phyloP scores from a whole-genome alignment of 2,888 invertebrate genomes.

The Acronicta aceris region DNA sequence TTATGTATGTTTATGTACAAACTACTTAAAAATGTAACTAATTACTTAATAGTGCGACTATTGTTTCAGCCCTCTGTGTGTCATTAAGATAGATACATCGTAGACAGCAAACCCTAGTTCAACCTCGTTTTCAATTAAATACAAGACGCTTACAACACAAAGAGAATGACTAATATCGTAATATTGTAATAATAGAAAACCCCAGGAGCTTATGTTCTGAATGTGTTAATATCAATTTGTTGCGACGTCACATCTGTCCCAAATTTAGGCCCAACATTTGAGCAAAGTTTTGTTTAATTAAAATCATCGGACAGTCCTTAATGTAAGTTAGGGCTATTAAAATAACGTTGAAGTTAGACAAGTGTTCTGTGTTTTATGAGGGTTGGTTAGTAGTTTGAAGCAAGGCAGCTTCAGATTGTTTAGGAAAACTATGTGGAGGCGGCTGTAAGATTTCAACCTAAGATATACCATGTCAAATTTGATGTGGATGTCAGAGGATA shows the following conservation, averaged over 20 bases:
- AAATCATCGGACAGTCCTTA: slow-evolving; percentile 54
- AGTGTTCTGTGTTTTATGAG: slow-evolving; percentile 47
- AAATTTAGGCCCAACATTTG: slow-evolving; percentile 40
- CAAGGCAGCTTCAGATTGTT: slow-evolving; percentile 33
- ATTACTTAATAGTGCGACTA: no score
- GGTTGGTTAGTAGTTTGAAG: slow-evolving; percentile 21
- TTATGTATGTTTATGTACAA: no score
- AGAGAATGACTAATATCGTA: slow-evolving; percentile 33
- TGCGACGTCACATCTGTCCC: slow-evolving; percentile 43
- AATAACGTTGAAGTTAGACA: slow-evolving; percentile 48
- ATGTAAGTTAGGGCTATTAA: slow-evolving; percentile 48
- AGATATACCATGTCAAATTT: background rate
- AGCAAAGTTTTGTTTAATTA: slow-evolving; percentile 61
- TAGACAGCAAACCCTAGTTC: no score
- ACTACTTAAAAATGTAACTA: no score
- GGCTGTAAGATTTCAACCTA: background rate
- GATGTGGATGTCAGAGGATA: background rate
- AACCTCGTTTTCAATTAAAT: no score
- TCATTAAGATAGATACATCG: no score
- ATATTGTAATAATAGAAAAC: slow-evolving; percentile 37
- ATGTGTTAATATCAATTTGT: slow-evolving; percentile 58
- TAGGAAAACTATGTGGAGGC: slow-evolving; percentile 46
- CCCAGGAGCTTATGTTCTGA: slow-evolving; percentile 46
- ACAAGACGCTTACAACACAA: slow-evolving; percentile 6
- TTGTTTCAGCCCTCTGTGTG: no score